Conservation (phyloP, 2,113 vertebrate genomes). For the Lophotis ruficrista region DNA sequence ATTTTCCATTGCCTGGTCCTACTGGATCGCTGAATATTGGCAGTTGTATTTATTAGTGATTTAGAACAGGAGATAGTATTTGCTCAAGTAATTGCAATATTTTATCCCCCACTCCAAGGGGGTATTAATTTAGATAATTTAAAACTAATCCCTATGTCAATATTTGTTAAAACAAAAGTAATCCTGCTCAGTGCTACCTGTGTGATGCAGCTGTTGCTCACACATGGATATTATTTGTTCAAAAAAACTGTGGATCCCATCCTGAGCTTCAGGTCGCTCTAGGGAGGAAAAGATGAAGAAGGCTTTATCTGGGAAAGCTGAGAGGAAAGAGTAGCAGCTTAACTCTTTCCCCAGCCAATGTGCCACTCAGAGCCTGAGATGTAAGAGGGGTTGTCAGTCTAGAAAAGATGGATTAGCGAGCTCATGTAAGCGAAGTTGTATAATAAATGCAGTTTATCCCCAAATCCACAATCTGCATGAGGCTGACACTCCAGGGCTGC, state of each 20-base stretch:
- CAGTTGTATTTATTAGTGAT: not conserved
- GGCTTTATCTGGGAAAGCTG: not conserved
- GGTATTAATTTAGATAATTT: rapidly evolving
- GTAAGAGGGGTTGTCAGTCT: not conserved
- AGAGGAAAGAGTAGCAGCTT: not conserved
- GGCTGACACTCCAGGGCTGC: not conserved
- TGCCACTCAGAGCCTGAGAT: not conserved
- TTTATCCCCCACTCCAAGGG: not conserved
- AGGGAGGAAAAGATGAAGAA: not conserved
- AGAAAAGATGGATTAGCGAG: not conserved
- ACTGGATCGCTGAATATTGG: not conserved
- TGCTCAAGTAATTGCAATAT: not conserved
- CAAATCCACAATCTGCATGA: not conserved
- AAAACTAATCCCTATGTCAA: not conserved
- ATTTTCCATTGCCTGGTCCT: not conserved
- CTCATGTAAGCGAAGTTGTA: not conserved
- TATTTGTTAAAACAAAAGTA: not conserved
- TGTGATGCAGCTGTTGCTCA: not conserved
- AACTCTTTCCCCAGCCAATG: not conserved
- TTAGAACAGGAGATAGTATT: not conserved
- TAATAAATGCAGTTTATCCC: not conserved
- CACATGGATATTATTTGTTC: not conserved
- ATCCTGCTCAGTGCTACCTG: not conserved
- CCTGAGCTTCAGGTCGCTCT: not conserved
- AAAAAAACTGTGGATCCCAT: not conserved